Evolutionary conservation across 2,113 vertebrate species (phyloP), one percentile per base, ranked within the genome.

Genomic region (Nannospalax galili): DNA sequence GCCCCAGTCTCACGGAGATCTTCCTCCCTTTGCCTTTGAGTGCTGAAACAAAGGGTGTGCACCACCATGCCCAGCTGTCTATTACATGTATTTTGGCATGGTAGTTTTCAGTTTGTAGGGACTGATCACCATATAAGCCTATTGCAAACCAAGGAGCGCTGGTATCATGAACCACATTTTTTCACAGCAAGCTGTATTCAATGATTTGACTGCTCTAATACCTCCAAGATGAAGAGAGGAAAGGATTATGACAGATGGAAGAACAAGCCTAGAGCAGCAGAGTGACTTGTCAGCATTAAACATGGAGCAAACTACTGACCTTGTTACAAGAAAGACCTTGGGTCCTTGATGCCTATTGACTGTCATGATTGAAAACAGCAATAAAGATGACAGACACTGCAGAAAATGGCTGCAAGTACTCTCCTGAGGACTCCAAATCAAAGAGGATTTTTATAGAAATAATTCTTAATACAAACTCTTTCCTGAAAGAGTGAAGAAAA

Each of bases 391-490:
- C 20, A 95, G 60, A 74, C 30, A 78, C 52, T 80, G 10, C 32
- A 87, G 91, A 91, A 95, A 88, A 82, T 14, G 24, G 32, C 17
- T 70, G 10, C 64, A 79, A 85, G 37, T 42, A 37, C 56, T 94
- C 28, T n/a, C 90, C 58, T 37, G 84, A 96, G 24, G 17, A 16
- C 56, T 78, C 16, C 35, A 96, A 92, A 15, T 92, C 8, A 52
- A 93, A 97, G 70, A 45, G 73, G 24, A 70, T 45, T 93, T 95
- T 86, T 45, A 92, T n/a, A 84, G 22, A 95, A 96, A 81, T 78
- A 92, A 72, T 79, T 79, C 19, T 74, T 78, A 93, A 72, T 45
- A 37, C 9, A 92, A 84, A 82, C 74, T 16, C 73, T 94, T 94
- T 35, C 84, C 81, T 20, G 20, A 84, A 65, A 93, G 48, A 81